Evolutionary conservation across 2,888 invertebrate genomes (phyloP).

Genomic region (Hydropsyche betteni): DNA sequence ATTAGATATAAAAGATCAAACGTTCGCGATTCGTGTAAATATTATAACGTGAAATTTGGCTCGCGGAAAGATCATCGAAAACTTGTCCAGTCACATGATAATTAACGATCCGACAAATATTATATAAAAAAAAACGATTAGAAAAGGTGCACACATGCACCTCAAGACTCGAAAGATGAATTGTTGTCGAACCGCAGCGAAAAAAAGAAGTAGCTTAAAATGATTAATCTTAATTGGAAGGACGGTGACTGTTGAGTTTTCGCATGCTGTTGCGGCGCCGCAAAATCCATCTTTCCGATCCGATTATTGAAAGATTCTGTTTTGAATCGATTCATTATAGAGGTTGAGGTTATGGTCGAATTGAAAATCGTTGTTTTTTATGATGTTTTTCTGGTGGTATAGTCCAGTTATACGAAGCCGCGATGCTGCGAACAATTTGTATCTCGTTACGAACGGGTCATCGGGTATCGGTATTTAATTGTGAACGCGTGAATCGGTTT

Average conservation of each 20-base stretch:
- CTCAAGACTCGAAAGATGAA: constrained; percentile 18
- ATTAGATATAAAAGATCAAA: constrained; percentile 21
- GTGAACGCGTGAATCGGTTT: constrained; percentile 47
- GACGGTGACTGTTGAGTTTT: constrained; percentile 44
- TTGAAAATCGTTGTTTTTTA: neutral
- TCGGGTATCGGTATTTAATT: constrained; percentile 41
- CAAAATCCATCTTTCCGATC: constrained; percentile 13
- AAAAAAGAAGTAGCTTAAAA: constrained; percentile 37
- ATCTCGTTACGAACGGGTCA: constrained; percentile 40
- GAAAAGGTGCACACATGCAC: constrained; percentile 19
- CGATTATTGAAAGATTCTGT: constrained; percentile 5
- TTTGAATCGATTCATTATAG: neutral
- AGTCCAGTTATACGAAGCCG: constrained; percentile 5
- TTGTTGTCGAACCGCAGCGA: constrained; percentile 21
- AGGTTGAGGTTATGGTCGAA: constrained; percentile 1
- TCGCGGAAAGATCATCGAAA: neutral
- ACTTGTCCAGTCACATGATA: constrained; percentile 30
- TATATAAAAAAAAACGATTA: neutral
- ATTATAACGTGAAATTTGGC: neutral
- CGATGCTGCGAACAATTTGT: constrained; percentile 37
- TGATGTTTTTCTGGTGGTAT: neutral
- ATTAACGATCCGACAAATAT: constrained; percentile 18
- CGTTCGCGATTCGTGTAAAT: constrained; percentile 1
- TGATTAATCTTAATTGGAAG: constrained; percentile 41
- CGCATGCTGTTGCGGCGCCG: constrained; percentile 5